Evolutionary conservation across 2,113 vertebrate species (phyloP), one percentile per base, ranked within the genome.

Genomic region (Haemorhous mexicanus): DNA sequence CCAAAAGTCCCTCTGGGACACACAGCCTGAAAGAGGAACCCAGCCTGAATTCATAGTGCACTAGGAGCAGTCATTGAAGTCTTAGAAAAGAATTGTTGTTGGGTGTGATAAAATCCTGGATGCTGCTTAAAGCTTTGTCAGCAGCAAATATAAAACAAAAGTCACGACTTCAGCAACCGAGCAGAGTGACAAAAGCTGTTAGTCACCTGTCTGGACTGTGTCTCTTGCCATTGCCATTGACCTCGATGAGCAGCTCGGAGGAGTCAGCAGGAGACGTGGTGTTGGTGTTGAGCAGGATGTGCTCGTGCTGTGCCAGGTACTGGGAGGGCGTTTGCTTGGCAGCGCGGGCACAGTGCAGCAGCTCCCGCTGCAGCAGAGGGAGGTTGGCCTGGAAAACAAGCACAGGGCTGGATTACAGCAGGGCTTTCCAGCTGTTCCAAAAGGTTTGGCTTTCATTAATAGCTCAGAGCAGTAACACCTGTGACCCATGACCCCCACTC

Each of bases 241-340:
- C 98, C 91, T 99, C 99, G 91, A 99, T 98, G 87, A 99, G 98
- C 67, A 99, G 98, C 97, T 99, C 99, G 0, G 99, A 98, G 79
- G 99, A 99, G 97, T 99, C 99, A 0, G 99, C 97, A 0, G 99
- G 99, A 7, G 99, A 99, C 0, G 99, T 97, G 58, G 99, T 97
- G 59, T 98, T 99, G 58, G 99, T 99, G 98, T 99, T 99, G 63
- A 99, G 98, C 94, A 99, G 98, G 95, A 99, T 98, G 97, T 99
- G 99, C 96, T 99, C 99, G 1, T 99, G 99, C 94, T 99, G 99
- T 20, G 99, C 99, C 96, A 99, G 97, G 98, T 99, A 99, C 97
- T 99, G 99, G 47, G 99, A 99, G 2, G 99, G 99, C 6, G 99
- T 99, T 97, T 99, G 99, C 97, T 99, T 99, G 97, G 99, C 99